Conservation (phyloP, 2,797 vertebrate species). For the Molossus alvarezi region DNA sequence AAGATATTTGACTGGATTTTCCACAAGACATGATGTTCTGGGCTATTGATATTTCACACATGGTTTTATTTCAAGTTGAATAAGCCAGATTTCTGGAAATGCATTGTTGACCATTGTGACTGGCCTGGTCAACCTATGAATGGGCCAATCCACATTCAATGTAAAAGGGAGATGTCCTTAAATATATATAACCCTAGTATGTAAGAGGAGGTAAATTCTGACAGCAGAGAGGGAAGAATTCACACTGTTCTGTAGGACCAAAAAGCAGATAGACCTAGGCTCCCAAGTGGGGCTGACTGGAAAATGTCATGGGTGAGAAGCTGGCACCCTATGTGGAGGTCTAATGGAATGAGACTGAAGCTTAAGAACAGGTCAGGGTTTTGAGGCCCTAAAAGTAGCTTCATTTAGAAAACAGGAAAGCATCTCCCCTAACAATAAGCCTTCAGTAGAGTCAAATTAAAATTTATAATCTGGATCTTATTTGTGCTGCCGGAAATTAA, state of each 20-base stretch:
- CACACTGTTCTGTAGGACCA: not conserved
- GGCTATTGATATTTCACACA: not conserved
- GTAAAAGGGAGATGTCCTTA: not conserved
- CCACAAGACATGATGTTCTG: not conserved
- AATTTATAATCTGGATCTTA: not conserved
- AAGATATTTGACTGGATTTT: not conserved
- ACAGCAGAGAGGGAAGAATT: not conserved
- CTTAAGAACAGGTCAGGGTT: not conserved
- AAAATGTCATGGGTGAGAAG: not conserved
- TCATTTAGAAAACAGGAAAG: not conserved
- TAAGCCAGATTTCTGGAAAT: conserved; percentile 17
- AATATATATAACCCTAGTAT: not conserved
- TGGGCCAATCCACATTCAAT: not conserved
- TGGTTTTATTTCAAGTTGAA: not conserved
- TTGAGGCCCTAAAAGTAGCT: not conserved
- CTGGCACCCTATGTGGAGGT: not conserved
- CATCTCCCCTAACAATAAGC: not conserved
- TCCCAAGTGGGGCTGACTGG: not conserved
- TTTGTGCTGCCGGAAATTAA: not conserved
- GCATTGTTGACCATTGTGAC: not conserved
- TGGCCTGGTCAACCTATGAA: not conserved
- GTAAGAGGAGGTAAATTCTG: not conserved
- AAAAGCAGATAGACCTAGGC: not conserved
- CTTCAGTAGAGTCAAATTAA: not conserved
- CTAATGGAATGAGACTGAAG: not conserved